Evolutionary conservation across 2,797 vertebrate species (phyloP).

Genomic region (Myripristis jacobus): DNA sequence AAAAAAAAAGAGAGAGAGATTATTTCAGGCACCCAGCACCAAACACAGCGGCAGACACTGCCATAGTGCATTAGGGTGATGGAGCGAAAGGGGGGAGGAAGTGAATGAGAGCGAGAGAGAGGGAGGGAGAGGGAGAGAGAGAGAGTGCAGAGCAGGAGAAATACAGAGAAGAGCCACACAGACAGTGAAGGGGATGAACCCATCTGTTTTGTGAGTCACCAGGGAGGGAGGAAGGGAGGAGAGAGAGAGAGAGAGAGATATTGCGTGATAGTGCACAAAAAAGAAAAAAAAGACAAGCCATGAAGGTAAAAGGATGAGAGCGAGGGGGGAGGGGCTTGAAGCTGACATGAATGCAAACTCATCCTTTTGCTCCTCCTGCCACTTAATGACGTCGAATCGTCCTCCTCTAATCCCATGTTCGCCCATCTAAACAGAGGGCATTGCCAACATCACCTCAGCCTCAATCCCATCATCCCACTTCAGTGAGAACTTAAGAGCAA

Average conservation of each 20-base stretch:
- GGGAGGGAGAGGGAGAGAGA: slow-evolving; percentile 17
- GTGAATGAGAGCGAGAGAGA: too few species aligned
- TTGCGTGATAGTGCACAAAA: slow-evolving; percentile 66
- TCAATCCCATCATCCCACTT: too few species aligned
- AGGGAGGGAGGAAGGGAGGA: slow-evolving; percentile 11
- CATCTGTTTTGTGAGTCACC: slow-evolving; percentile 57
- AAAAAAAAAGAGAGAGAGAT: slow-evolving; percentile 42
- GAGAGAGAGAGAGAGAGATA: slow-evolving; percentile 31
- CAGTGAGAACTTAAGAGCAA: too few species aligned
- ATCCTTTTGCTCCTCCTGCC: too few species aligned
- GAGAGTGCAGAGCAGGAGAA: slow-evolving; percentile 5
- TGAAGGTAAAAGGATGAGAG: slow-evolving; percentile 22
- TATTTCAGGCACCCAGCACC: slow-evolving; percentile 64
- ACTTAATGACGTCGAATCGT: too few species aligned
- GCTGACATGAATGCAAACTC: slow-evolving; percentile 35
- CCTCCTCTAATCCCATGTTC: slow-evolving; percentile 21
- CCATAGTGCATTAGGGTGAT: slow-evolving; percentile 73
- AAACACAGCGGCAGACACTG: slow-evolving; percentile 65
- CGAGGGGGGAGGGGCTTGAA: slow-evolving; percentile 34
- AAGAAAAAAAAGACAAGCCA: slow-evolving; percentile 35
- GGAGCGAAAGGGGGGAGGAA: slow-evolving; percentile 44
- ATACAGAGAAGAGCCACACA: too few species aligned
- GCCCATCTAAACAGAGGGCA: not conserved
- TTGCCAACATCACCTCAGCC: not conserved
- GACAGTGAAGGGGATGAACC: slow-evolving; percentile 25